Base-by-base conservation (phyloP, 2,888 invertebrate genomes). In the Rhingia rostrata region DNA sequence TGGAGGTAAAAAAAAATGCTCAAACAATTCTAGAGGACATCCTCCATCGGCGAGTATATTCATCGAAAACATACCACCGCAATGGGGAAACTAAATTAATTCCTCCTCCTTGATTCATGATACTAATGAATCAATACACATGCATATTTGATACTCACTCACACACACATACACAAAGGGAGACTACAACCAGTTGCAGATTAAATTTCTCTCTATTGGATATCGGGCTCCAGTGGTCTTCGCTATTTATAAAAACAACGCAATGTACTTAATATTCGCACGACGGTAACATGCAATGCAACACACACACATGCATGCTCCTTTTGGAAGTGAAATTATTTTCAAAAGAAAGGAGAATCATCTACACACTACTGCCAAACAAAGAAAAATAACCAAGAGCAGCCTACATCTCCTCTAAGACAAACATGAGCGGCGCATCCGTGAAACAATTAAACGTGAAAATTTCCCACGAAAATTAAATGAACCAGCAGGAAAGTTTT, bases 381-480 rank as follows among this genome's bases (percentile, higher is more conserved):
- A 56, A n/a, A 10, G 30, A 58, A 6, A 58, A 58, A 30, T 1
- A 39, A 47, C 6, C n/a, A 6, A 33, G 10, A n/a, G 9, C 74
- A 66, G 32, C 72, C 78, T 70, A 72, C 70, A 77, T 82, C 66
- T 69, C 61, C 61, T 72, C 72, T 78, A 72, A 72, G 66, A 12
- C 45, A 33, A 51, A 67, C 53, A 70, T 56, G 61, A 41, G 61
- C 47, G 45, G 69, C 56, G 60, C 61, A 66, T 66, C 61, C 74
- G 69, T 74, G 80, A 84, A 84, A 84, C 84, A 84, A 84, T 84
- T 84, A 84, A 84, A 84, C 64, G 80, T 45, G 41, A 70, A 80
- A 80, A 80, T 75, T 84, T 84, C 84, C 84, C 84, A 84, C 84
- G 84, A 70, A 84, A 84, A 84, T 84, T 66, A 74, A 84, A 80